Evolutionary conservation across 2,888 invertebrate species (phyloP), one percentile per base, ranked within the genome.

Genomic region (Cyaniris semiargus): DNA sequence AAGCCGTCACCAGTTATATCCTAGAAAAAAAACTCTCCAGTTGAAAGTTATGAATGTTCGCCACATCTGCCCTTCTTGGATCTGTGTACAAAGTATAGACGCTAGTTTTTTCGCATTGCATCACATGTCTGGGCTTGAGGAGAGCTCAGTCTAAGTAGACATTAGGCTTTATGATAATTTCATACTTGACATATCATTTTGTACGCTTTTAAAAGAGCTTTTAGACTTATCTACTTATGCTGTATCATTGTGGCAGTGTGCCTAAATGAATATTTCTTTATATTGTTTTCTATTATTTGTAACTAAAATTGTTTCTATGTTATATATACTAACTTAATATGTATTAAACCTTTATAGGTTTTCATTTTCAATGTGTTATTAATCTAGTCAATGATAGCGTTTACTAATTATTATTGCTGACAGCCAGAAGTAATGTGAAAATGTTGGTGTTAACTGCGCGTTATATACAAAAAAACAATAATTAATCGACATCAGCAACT

Each of bases 141-240:
- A 66, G 66, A 66, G 66, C 66, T 66, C 66, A 66, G 66, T 31
- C 66, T 66, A 66, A 66, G 66, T 66, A 66, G 27, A 66, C 66
- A 66, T 66, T 66, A 66, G 66, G 66, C 66, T 66, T 66, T 27
- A 66, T 66, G 66, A 66, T 66, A 27, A 66, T 66, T 66, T 66
- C 66, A 27, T 66, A 66, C 66, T 66, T 66, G 66, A 66, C 66
- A 66, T 66, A 66, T 66, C 66, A 66, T 66, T 66, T 66, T 66
- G 66, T 66, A 31, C 66, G 66, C 66, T 66, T 66, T 66, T 31
- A 66, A 66, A 66, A 66, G 66, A 31, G 66, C 66, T 31, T 66
- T 66, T 27, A 66, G 66, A 27, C 66, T 66, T 66, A 66, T 66
- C 66, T 66, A 31, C 66, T 66, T 66, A 31, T 66, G 27, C 7